phyloP scores from a whole-genome alignment of 2,888 invertebrate species.

The Fabriciana adippe region DNA sequence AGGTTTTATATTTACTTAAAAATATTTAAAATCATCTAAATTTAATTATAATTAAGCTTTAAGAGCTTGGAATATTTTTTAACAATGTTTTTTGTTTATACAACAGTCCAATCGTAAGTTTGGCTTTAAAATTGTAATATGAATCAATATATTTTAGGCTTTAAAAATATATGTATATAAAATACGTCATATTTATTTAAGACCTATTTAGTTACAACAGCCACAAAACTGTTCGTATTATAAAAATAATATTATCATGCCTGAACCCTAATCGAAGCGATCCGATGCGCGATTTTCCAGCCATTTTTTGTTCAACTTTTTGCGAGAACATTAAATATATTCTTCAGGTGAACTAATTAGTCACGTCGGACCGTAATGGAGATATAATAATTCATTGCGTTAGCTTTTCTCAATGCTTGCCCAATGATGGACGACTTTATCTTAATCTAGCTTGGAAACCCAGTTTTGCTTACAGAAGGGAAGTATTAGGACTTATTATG shows the following conservation, averaged over 20 bases:
- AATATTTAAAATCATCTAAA: too few relatives aligned
- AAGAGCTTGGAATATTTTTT: too few relatives aligned
- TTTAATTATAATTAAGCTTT: too few relatives aligned
- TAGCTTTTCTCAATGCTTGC: conserved; percentile 38
- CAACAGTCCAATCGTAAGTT: too few relatives aligned
- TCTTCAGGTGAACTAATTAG: conserved; percentile 65
- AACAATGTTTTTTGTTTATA: too few relatives aligned
- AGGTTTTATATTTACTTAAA: too few relatives aligned
- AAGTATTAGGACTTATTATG: conserved; percentile 16
- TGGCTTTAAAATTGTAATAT: too few relatives aligned
- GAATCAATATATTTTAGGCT: too few relatives aligned
- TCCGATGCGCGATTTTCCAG: conserved; percentile 39
- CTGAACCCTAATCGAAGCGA: conserved; percentile 32
- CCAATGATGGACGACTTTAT: conserved; percentile 37
- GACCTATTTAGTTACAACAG: too few relatives aligned
- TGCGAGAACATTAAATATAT: conserved; percentile 51
- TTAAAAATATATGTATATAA: too few relatives aligned
- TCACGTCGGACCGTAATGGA: conserved; percentile 68
- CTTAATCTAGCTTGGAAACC: conserved; percentile 16
- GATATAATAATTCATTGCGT: conserved; percentile 63
- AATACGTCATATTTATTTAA: too few relatives aligned
- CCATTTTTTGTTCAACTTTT: conserved; percentile 46
- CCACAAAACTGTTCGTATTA: too few relatives aligned
- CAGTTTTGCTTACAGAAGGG: conserved; percentile 22
- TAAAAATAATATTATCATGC: background rate